phyloP scores from a whole-genome alignment of 2,113 vertebrate species.

The Parus major region DNA sequence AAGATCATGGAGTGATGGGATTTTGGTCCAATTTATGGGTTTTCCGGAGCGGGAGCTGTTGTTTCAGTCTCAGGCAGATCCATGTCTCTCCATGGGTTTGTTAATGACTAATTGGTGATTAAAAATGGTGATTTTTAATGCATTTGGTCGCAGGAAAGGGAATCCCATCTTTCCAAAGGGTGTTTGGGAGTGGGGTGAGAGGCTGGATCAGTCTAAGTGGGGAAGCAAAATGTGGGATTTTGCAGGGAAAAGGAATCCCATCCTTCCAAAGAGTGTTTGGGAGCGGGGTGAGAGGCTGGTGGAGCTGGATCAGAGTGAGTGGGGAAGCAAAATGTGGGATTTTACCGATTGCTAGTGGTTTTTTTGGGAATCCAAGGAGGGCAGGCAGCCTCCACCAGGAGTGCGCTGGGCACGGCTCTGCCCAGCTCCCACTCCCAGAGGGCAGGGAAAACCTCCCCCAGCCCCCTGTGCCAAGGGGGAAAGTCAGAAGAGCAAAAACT shows the following conservation, averaged over 20 bases:
- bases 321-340: neutral
- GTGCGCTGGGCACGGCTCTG: rapidly evolving
- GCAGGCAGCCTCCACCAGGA: neutral
- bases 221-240: neutral
- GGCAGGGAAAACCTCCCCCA: neutral
- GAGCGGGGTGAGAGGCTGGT: neutral
- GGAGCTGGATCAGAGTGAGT: rapidly evolving
- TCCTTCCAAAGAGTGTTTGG: neutral
- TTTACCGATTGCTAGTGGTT: neutral
- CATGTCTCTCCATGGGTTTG: neutral
- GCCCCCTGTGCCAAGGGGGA: neutral
- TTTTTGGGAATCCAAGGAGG: neutral
- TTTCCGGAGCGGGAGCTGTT: neutral
- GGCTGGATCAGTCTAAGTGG: rapidly evolving
- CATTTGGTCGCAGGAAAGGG: rapidly evolving
- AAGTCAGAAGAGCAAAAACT: neutral
- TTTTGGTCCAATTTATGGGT: neutral
- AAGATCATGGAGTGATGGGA: neutral
- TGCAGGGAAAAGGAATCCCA: neutral
- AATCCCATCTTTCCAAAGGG: neutral
- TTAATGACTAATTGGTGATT: neutral
- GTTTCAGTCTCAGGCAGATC: neutral
- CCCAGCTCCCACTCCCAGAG: neutral
- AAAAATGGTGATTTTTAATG: neutral
- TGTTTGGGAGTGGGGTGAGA: neutral